Evolutionary conservation across 37 sponge, comb jelly and placozoan genomes (phyloP).

Genomic region (Theonella swinhoei): DNA sequence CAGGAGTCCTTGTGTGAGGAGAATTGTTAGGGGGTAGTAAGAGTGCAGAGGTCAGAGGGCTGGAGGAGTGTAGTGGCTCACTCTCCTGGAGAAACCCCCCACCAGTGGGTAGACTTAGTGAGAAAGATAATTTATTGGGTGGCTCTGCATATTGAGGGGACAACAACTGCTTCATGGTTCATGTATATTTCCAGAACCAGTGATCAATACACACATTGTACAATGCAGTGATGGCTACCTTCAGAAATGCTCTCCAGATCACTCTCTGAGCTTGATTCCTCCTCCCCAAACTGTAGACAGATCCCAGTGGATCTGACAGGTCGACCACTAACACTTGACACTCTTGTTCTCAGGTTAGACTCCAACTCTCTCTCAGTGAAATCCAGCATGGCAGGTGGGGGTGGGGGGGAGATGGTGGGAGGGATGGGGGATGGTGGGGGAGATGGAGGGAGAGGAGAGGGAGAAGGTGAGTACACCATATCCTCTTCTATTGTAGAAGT

Average conservation of each 20-base stretch:
- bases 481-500: not conserved
- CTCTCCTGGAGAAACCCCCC: too few relatives aligned
- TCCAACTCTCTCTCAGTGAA: not conserved
- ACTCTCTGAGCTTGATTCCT: slow-evolving; percentile 33
- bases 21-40: not conserved
- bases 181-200: not conserved
- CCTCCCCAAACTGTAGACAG: slow-evolving; percentile 35
- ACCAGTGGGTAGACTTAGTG: not conserved
- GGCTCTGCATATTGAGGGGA: not conserved
- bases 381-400: not conserved
- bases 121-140: not conserved
- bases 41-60: not conserved
- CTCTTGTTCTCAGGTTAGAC: not conserved
- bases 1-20: not conserved
- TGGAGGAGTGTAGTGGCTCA: not conserved
- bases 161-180: too few relatives aligned
- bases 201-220: not conserved
- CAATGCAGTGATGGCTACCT: not conserved
- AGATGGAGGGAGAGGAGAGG: not conserved
- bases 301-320: slow-evolving; percentile 14
- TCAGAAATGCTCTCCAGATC: not conserved
- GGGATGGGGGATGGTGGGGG: not conserved
- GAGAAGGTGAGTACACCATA: not conserved
- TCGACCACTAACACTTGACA: slow-evolving; percentile 43
- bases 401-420: slow-evolving; percentile 13